Base-by-base conservation (phyloP, 2,888 invertebrate genomes). In the Hecatera dysodea region DNA sequence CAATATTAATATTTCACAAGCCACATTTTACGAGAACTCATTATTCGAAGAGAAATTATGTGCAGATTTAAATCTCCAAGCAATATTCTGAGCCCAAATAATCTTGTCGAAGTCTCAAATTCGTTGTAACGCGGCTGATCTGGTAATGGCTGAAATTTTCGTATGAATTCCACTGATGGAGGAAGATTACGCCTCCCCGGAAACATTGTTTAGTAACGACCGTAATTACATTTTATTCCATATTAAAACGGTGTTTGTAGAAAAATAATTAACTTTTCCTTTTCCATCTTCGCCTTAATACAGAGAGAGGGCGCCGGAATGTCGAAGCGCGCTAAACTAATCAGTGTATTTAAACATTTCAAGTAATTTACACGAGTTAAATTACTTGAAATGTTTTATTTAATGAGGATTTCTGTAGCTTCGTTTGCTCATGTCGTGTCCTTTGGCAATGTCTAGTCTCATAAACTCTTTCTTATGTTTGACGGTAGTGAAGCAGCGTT, bases 191-290 rank as follows among this genome's bases (percentile, higher is more conserved):
- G 70, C 44, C 67, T 72, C 61, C 60, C 57, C 62, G 15, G 44
- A 59, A 72, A 75, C 74, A 83, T 74, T 78, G 82, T 74, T 77
- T 74, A 63, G 55, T 66, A 82, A 85, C 71, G 77, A 71, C 80
- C 36, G 69, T 72, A 73, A 80, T 82, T 75, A 80, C 61, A 72
- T 85, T 83, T 81, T 73, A 81, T 83, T 77, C 53, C 66, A 64
- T 78, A 85, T 77, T 78, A 69, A 75, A 75, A 75, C 73, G 63
- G 69, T 74, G 80, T 83, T 83, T 72, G 67, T 68, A 71, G 75
- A 72, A 81, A 82, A 77, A 82, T 81, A 72, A 84, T 83, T 79
- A 79, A 70, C 67, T 81, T 78, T 66, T 50, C 56, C 67, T 81
- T 78, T 66, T 50, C 56, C 62, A 52, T 69, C 44, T 44, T 48